These are phyloP conservation scores for Caradrina kadenii DNA, from an alignment of 2,888 invertebrate species.

Conservation along the genomic window DNA sequence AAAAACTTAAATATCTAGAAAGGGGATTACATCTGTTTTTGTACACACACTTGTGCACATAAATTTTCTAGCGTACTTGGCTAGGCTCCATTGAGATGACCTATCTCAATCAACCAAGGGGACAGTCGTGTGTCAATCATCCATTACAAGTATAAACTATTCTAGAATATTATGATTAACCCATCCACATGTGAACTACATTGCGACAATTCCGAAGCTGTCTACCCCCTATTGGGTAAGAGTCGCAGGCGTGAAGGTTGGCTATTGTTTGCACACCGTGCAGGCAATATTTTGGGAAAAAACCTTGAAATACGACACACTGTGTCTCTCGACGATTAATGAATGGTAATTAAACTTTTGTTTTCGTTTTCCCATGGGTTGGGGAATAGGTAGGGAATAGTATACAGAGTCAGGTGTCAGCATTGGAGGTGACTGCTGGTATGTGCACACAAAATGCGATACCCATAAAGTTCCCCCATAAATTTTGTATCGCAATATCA, in stretches of 20 bases:
- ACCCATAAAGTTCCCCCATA: too few relatives aligned
- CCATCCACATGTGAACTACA: slow-evolving; percentile 34
- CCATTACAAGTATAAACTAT: neutral
- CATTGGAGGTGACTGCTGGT: too few relatives aligned
- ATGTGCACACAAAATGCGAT: too few relatives aligned
- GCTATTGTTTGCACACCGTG: slow-evolving; percentile 57
- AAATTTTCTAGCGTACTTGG: too few relatives aligned
- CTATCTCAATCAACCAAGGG: too few relatives aligned
- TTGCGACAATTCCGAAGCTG: slow-evolving; percentile 55
- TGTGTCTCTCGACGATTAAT: slow-evolving; percentile 39
- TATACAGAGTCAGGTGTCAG: too few relatives aligned
- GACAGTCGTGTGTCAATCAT: neutral
- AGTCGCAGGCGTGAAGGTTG: slow-evolving; percentile 62
- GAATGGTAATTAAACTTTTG: slow-evolving; percentile 51
- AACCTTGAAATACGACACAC: slow-evolving; percentile 51
- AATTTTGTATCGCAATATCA: too few relatives aligned
- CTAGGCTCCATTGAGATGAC: too few relatives aligned
- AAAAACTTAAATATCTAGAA: too few relatives aligned
- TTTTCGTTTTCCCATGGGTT: slow-evolving; percentile 50
- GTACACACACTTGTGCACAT: too few relatives aligned
- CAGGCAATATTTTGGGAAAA: slow-evolving; percentile 61
- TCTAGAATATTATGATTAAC: slow-evolving; percentile 25
- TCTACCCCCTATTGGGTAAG: slow-evolving; percentile 50
- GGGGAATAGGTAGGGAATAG: neutral
- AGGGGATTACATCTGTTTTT: too few relatives aligned